A percentile compares a stretch with the other conserved stretches of the same genome.
These are phyloP conservation scores for Ephestia elutella DNA, from an alignment of 1,140 invertebrate genomes.

Conservation along the genomic window DNA sequence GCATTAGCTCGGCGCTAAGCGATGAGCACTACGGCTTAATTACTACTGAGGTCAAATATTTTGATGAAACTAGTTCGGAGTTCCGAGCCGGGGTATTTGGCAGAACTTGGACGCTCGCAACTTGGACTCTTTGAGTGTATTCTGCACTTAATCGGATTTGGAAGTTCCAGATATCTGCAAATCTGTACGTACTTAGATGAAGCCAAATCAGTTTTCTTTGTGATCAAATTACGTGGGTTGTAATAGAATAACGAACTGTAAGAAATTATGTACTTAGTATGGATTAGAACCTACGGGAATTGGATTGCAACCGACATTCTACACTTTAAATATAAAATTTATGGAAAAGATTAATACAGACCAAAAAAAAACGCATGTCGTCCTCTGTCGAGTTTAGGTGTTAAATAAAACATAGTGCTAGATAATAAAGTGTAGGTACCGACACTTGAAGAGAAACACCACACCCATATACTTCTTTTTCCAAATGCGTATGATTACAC, in stretches of 20 bases:
- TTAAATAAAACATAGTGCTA: too few relatives aligned
- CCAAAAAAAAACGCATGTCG: too few relatives aligned
- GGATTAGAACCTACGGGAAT: too few relatives aligned
- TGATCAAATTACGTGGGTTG: background rate
- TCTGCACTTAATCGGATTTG: background rate
- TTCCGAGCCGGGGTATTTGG: background rate
- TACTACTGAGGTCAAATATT: background rate
- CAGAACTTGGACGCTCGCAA: background rate
- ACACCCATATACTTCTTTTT: too few relatives aligned
- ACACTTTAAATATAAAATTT: too few relatives aligned
- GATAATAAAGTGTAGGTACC: too few relatives aligned
- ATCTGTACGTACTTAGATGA: background rate
- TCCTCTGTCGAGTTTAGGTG: too few relatives aligned
- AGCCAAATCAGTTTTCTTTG: background rate
- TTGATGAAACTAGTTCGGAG: background rate
- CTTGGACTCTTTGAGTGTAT: background rate
- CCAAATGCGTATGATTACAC: too few relatives aligned
- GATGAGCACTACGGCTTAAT: constrained; percentile 1
- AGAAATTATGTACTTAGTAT: too few relatives aligned
- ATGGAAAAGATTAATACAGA: too few relatives aligned
- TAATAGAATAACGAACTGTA: background rate
- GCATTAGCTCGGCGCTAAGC: background rate
- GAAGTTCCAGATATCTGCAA: background rate
- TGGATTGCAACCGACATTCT: too few relatives aligned
- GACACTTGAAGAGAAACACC: too few relatives aligned